phyloP scores from a whole-genome alignment of 2,888 invertebrate genomes.

The Drosophila anomalata region DNA sequence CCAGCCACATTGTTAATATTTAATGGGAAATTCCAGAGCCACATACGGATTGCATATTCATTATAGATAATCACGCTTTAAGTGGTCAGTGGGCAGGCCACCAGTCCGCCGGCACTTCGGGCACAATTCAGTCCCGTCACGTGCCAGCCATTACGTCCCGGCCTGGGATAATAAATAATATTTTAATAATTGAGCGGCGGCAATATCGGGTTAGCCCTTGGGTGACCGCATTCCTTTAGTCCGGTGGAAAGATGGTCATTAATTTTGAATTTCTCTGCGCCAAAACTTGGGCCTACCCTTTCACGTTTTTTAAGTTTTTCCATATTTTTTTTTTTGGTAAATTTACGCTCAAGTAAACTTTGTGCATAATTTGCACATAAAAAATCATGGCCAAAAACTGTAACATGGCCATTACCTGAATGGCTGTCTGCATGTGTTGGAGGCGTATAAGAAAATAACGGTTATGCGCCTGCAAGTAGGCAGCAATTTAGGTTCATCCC shows the following conservation, averaged over 20 bases:
- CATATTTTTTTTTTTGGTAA: neutral
- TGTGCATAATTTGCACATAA: constrained; percentile 75
- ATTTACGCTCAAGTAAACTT: constrained; percentile 51
- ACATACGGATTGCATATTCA: constrained; percentile 67
- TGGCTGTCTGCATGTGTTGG: constrained; percentile 23
- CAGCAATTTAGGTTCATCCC: neutral
- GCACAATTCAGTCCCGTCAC: constrained; percentile 28
- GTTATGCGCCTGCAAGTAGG: constrained; percentile 9
- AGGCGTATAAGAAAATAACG: constrained; percentile 16
- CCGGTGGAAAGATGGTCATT: constrained; percentile 47
- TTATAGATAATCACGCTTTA: constrained; percentile 74
- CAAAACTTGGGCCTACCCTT: neutral
- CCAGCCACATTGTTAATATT: constrained; percentile 28
- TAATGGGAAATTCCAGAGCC: constrained; percentile 5
- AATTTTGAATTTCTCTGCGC: constrained; percentile 72
- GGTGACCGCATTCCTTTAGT: constrained; percentile 16
- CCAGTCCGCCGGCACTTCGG: neutral
- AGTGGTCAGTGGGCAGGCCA: constrained; percentile 56
- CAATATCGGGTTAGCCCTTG: constrained; percentile 41
- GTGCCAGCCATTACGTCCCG: constrained; percentile 35
- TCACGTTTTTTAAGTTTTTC: constrained; percentile 6
- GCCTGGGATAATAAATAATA: constrained; percentile 74
- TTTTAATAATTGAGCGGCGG: constrained; percentile 73
- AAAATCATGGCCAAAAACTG: constrained; percentile 63
- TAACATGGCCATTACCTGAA: constrained; percentile 63